Percentiles rank a stretch among this genome's conserved stretches.
These are phyloP conservation scores for Danio albolineatus DNA, from an alignment of 2,797 vertebrate species.

Conservation along the genomic window DNA sequence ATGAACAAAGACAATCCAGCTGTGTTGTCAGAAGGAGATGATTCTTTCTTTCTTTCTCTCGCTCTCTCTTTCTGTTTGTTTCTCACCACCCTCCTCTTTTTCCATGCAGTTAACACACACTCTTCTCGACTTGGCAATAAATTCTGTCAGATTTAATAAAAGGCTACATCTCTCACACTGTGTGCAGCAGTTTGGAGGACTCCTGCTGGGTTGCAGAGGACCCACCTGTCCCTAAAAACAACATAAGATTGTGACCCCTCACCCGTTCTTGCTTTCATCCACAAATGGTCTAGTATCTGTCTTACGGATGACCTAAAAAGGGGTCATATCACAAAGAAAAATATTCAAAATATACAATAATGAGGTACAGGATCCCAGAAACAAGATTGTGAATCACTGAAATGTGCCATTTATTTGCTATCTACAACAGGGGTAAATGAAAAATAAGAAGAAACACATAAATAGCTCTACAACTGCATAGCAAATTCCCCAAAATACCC, in stretches of 20 bases:
- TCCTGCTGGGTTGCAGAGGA: conserved; percentile 22
- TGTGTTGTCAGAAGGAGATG: conserved; percentile 72
- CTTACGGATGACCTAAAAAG: conserved; percentile 3
- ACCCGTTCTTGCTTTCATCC: conserved; percentile 3
- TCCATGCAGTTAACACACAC: conserved; percentile 58
- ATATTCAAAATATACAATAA: not conserved
- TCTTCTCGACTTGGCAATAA: conserved; percentile 64
- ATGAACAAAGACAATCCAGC: conserved; percentile 69
- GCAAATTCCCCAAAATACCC: too few relatives aligned
- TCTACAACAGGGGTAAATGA: too few relatives aligned
- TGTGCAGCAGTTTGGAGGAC: conserved; percentile 18
- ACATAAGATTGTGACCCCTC: not conserved
- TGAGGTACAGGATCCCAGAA: too few relatives aligned
- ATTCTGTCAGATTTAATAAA: conserved; percentile 77
- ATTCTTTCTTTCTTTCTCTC: conserved; percentile 58
- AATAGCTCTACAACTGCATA: too few relatives aligned
- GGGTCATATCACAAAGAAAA: not conserved
- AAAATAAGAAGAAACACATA: too few relatives aligned
- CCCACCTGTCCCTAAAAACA: conserved; percentile 24
- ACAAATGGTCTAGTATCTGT: not conserved
- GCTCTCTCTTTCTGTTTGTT: conserved; percentile 30
- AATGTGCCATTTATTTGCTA: too few relatives aligned
- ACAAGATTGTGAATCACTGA: too few relatives aligned
- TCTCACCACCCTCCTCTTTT: conserved; percentile 40
- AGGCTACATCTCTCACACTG: conserved; percentile 72